These are phyloP conservation scores for Amphiprion ocellaris DNA, from an alignment of 2,113 vertebrate species.

Conservation along the genomic window DNA sequence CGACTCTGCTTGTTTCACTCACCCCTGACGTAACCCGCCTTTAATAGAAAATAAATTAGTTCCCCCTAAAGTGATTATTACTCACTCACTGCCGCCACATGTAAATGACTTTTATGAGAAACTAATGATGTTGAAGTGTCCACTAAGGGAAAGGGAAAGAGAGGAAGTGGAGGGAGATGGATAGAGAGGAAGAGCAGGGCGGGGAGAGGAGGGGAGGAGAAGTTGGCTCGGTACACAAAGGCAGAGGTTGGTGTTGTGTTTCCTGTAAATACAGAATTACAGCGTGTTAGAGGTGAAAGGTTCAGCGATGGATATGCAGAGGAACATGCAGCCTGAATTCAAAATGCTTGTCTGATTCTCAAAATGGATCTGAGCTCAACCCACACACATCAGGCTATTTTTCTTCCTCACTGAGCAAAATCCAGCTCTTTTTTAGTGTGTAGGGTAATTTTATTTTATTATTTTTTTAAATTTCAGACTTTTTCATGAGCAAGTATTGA, in stretches of 20 bases:
- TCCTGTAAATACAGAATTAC: conserved; percentile 79
- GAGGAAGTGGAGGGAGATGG: conserved; percentile 55
- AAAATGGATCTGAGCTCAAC: conserved; percentile 71
- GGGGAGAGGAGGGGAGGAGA: neutral
- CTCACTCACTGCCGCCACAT: conserved; percentile 77
- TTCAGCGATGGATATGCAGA: conserved; percentile 71
- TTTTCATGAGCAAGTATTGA: conserved; percentile 66
- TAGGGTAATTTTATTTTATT: conserved; percentile 4
- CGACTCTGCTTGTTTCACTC: conserved; percentile 74
- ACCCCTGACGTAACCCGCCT: conserved; percentile 70
- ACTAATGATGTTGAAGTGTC: conserved; percentile 79
- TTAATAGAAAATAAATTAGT: conserved; percentile 83
- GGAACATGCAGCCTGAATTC: conserved; percentile 66
- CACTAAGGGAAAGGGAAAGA: conserved; percentile 60
- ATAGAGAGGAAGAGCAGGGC: neutral
- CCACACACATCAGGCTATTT: conserved; percentile 62
- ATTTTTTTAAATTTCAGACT: conserved; percentile 41
- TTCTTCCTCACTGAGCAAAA: conserved; percentile 13
- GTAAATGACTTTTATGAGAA: conserved; percentile 83
- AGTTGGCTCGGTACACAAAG: conserved; percentile 66
- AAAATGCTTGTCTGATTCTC: conserved; percentile 71
- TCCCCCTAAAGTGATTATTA: conserved; percentile 80
- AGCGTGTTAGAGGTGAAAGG: conserved; percentile 73
- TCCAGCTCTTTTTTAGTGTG: neutral
- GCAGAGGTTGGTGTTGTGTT: conserved; percentile 74